phyloP scores from a whole-genome alignment of 1,140 invertebrate species.

The Macrosteles quadrilineatus region DNA sequence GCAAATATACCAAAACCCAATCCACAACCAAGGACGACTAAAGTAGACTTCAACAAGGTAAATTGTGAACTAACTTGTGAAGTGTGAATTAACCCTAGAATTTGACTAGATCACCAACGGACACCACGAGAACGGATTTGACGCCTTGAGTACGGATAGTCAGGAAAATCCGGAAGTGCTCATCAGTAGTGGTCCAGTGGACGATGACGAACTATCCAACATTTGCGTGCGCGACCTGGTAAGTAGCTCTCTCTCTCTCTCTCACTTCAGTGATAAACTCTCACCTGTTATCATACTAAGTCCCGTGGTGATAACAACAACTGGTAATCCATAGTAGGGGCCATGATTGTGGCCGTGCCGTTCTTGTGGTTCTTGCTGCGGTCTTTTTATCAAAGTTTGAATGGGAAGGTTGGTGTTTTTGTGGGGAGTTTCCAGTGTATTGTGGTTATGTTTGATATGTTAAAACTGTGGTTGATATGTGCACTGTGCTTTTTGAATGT shows the following conservation, averaged over 20 bases:
- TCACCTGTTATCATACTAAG: neutral
- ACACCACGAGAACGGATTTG: slow-evolving; percentile 15
- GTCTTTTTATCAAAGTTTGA: neutral
- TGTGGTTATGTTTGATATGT: too few species aligned
- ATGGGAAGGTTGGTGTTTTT: too few species aligned
- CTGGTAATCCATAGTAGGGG: neutral
- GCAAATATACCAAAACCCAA: too few species aligned
- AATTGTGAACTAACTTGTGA: neutral
- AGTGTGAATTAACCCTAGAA: slow-evolving; percentile 8
- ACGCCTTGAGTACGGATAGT: neutral
- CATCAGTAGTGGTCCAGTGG: slow-evolving; percentile 19
- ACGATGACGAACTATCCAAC: slow-evolving; percentile 44
- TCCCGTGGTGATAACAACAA: neutral
- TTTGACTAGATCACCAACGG: slow-evolving; percentile 36
- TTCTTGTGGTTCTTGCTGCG: slow-evolving; percentile 3
- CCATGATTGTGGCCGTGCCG: slow-evolving; percentile 7
- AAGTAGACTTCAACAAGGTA: too few species aligned
- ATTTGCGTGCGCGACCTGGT: slow-evolving; percentile 45
- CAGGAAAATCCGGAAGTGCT: neutral
- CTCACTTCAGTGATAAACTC: neutral
- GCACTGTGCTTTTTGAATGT: too few species aligned
- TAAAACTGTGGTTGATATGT: too few species aligned
- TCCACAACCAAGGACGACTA: too few species aligned
- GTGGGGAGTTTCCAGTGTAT: too few species aligned
- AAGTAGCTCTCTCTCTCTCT: slow-evolving; percentile 32